Evolutionary conservation across 1,140 invertebrate species (phyloP).

Genomic region (Venustaconcha ellipsiformis): DNA sequence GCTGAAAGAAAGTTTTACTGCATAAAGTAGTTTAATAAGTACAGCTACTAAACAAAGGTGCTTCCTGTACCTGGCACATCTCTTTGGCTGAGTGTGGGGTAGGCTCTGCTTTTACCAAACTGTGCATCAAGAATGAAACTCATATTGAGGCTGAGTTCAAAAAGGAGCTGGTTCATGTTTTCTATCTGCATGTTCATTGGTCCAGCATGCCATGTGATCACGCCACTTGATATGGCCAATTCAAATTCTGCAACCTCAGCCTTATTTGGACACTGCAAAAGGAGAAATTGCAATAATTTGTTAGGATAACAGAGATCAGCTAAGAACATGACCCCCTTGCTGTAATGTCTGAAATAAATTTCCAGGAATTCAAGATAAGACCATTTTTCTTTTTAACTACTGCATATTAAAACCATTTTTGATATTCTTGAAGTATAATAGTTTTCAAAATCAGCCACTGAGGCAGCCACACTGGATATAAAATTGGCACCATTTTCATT

Average conservation of each 20-base stretch:
- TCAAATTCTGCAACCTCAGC: conserved; percentile 32
- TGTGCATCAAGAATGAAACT: conserved; percentile 39
- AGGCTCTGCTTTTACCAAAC: conserved; percentile 43
- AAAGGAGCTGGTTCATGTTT: conserved; percentile 39
- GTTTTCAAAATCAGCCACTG: neutral
- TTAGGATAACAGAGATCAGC: too few relatives aligned
- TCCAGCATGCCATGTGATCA: conserved; percentile 59
- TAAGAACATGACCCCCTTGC: too few relatives aligned
- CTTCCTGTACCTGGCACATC: conserved; percentile 56
- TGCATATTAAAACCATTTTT: too few relatives aligned
- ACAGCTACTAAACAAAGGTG: too few relatives aligned
- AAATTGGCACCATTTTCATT: too few relatives aligned
- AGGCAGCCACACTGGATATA: too few relatives aligned
- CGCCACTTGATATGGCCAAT: conserved; percentile 42
- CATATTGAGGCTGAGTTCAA: conserved; percentile 48
- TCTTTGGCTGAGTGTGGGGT: conserved; percentile 50
- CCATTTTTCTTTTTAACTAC: neutral
- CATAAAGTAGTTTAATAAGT: too few relatives aligned
- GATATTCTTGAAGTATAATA: too few relatives aligned
- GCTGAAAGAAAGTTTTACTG: too few relatives aligned
- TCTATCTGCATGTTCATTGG: conserved; percentile 65
- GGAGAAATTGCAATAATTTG: conserved; percentile 1
- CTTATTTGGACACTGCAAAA: conserved; percentile 50
- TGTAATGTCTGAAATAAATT: too few relatives aligned
- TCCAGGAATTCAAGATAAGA: too few relatives aligned